phyloP scores from a whole-genome alignment of 2,113 vertebrate genomes.

The Ia io region DNA sequence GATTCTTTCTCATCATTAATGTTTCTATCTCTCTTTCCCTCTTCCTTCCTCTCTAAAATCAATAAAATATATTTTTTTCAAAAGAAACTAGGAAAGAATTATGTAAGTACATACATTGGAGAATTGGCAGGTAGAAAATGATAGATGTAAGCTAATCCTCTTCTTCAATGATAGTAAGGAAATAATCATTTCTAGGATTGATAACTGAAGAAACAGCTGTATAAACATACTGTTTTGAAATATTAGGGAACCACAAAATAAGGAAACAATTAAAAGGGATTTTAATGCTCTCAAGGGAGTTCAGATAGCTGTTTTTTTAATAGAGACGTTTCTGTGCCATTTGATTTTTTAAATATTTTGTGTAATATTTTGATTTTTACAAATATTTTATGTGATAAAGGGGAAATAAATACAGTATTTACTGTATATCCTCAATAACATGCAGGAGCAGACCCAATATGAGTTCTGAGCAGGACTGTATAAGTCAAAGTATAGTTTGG shows the following conservation, averaged over 20 bases:
- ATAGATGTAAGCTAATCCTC: background rate
- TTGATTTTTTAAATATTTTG: background rate
- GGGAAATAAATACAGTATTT: background rate
- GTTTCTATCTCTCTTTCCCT: too few species aligned
- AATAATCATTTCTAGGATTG: background rate
- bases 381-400: background rate
- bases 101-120: background rate
- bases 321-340: background rate
- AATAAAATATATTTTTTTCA: too few species aligned
- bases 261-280: background rate
- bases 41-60: too few species aligned
- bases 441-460: fast-evolving
- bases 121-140: background rate
- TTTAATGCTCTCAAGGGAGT: background rate
- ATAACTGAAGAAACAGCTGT: background rate
- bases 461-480: background rate
- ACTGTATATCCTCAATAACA: background rate
- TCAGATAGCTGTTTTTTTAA: background rate
- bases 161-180: background rate
- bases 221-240: background rate
- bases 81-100: background rate
- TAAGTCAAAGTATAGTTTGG: background rate
- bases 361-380: background rate
- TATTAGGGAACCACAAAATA: background rate
- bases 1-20: too few species aligned